Percentiles rank a stretch among this genome's conserved stretches.
Evolutionary conservation across 2,797 vertebrate species (phyloP).

Genomic region (Lemur catta): DNA sequence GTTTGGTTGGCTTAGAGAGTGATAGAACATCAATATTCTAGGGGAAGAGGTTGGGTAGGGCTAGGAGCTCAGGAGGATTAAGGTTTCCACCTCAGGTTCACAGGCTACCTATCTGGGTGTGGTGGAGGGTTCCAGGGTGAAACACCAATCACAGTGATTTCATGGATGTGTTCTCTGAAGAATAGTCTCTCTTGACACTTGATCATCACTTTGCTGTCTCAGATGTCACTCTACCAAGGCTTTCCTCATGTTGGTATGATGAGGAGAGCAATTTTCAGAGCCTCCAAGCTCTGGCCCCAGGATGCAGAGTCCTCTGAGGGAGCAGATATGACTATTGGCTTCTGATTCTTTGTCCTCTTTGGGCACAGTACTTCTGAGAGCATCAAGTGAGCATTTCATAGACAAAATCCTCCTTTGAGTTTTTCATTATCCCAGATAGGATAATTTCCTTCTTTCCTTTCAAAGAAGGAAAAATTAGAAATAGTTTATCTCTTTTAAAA

Average conservation of each 20-base stretch:
- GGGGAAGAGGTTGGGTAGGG: neutral
- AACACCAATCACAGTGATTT: neutral
- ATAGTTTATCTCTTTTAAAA: neutral
- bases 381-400: neutral
- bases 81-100: neutral
- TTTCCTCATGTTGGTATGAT: neutral
- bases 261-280: neutral
- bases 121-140: neutral
- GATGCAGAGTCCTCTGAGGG: neutral
- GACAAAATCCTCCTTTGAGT: neutral
- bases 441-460: neutral
- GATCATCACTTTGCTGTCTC: neutral
- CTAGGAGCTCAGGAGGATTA: neutral
- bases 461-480: neutral
- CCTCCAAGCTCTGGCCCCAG: neutral
- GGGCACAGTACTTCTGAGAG: neutral
- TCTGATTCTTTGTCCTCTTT: neutral
- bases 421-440: neutral
- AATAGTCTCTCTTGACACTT: neutral
- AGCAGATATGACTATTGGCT: neutral
- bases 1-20: neutral
- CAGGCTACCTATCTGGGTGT: no score
- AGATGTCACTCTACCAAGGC: fast-evolving
- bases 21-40: neutral
- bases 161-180: neutral